These are phyloP conservation scores for Enteromius trimaculatus DNA, from an alignment of 2,797 vertebrate genomes.

Conservation along the genomic window DNA sequence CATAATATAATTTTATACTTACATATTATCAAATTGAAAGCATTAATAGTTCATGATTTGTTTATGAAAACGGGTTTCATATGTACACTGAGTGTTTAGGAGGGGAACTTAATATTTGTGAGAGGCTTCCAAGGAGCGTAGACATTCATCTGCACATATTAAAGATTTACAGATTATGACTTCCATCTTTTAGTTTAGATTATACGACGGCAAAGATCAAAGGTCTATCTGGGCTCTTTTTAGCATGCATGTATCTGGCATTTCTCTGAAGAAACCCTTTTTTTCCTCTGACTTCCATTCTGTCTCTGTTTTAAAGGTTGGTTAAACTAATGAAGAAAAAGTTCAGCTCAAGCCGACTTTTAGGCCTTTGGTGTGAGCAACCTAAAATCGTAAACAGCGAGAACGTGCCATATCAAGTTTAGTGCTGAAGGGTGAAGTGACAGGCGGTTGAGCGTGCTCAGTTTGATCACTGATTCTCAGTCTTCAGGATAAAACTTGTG, in stretches of 20 bases:
- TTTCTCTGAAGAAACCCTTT: neutral
- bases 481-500: neutral
- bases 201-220: conserved; percentile 51
- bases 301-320: neutral
- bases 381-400: neutral
- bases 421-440: neutral
- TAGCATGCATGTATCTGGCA: neutral
- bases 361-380: neutral
- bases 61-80: neutral
- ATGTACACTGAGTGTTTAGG: neutral
- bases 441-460: neutral
- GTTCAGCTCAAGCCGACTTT: neutral
- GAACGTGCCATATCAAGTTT: neutral
- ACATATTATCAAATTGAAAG: neutral
- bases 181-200: conserved; percentile 42
- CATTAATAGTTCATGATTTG: neutral
- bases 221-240: conserved; percentile 30
- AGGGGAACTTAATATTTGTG: neutral
- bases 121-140: neutral
- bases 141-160: conserved; percentile 6
- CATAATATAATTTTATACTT: neutral
- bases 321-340: neutral
- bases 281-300: neutral
- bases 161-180: conserved; percentile 15
- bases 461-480: neutral